These are phyloP conservation scores for Epinotia ramella DNA, from an alignment of 2,888 invertebrate species.

Conservation along the genomic window DNA sequence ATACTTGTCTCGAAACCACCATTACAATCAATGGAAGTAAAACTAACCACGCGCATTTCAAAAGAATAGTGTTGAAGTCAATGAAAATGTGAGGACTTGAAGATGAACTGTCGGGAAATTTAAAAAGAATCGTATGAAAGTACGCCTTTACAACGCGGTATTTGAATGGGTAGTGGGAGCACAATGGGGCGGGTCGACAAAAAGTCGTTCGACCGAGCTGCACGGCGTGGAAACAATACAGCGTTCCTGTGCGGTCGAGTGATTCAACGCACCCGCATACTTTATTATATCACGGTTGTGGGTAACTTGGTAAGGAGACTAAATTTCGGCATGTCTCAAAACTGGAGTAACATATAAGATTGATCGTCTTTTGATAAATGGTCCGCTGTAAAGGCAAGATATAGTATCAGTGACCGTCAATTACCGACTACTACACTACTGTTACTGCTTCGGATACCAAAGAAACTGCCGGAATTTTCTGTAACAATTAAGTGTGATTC, in stretches of 20 bases:
- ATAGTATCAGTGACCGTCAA: not conserved
- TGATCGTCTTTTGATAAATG: not conserved
- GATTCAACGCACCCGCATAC: slow-evolving; percentile 71
- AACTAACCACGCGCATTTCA: slow-evolving; percentile 1
- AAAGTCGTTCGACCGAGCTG: slow-evolving; percentile 70
- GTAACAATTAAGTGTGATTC: not conserved
- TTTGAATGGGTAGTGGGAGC: slow-evolving; percentile 67
- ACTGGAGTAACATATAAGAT: too few species aligned
- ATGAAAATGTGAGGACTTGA: slow-evolving; percentile 26
- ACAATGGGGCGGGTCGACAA: slow-evolving; percentile 76
- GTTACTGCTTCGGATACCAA: not conserved
- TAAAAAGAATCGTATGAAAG: slow-evolving; percentile 58
- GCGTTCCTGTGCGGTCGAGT: slow-evolving; percentile 75
- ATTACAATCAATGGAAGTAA: not conserved
- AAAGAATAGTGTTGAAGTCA: slow-evolving; percentile 27
- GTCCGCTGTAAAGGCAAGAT: not conserved
- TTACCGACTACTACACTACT: too few species aligned
- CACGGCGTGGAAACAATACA: slow-evolving; percentile 71
- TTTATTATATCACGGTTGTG: slow-evolving; percentile 54
- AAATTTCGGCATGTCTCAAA: not conserved
- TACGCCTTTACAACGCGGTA: slow-evolving; percentile 65
- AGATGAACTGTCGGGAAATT: slow-evolving; percentile 60
- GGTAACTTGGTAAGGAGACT: slow-evolving; percentile 8
- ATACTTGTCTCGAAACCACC: too few species aligned
- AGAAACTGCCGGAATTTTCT: not conserved